Evolutionary conservation across 2,888 invertebrate genomes (phyloP), one percentile per base, ranked within the genome.

Genomic region (Calliopum simillimum): DNA sequence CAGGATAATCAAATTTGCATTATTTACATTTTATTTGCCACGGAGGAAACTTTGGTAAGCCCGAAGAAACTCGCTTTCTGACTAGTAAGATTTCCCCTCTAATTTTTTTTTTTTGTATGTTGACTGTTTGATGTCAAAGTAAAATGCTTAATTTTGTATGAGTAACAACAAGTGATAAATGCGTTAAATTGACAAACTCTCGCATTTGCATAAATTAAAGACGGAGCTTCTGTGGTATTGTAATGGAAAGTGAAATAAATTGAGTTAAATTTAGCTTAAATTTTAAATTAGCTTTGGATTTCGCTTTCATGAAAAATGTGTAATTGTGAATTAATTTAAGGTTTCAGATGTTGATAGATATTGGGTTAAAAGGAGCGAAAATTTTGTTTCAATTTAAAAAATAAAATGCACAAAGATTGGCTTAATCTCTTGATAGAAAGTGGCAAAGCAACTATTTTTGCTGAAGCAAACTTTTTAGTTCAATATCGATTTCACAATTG

Each of bases 1-100:
- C 72, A 71, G 73, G 71, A 71, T 77, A 76, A 77, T 76, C 75
- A 77, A 77, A 77, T 77, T 77, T 77, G 77, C 77, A 77, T 77
- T 76, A 77, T 77, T 77, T 77, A 76, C 75, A 76, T 76, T 74
- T 77, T n/a, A n/a, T 74, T 68, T 74, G 72, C 71, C 63, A 16
- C 25, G 23, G 25, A 21, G 6, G 23, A 23, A 23, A 8, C 21
- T n/a, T 21, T 13, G 46, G 44, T 19, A 61, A 14, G 1, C 13
- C 44, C 33, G 4, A 21, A 5, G 8, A 25, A 62, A 23, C 21
- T 47, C 12, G 53, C 46, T 11, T 11, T 47, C n/a, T 21, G n/a
- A 23, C 8, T 11, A 2, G 23, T 12, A 43, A 11, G 21, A 61
- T 11, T 44, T n/a, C n/a, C n/a, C n/a, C n/a, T n/a, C n/a, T n/a